Evolutionary conservation across 2,113 vertebrate genomes (phyloP).

Genomic region (Ascaphus truei): DNA sequence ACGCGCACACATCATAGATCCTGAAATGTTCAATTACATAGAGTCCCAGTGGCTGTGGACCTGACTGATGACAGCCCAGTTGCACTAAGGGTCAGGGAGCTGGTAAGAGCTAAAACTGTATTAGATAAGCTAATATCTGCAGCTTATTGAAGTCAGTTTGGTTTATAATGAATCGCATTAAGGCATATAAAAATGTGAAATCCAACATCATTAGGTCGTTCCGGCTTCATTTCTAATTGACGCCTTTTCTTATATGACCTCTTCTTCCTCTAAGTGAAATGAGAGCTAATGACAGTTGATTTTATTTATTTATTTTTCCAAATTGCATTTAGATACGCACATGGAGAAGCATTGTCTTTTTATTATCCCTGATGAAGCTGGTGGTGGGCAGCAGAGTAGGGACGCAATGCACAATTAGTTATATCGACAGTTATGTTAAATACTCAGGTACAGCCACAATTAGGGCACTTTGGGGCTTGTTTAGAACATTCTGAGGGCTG

Average conservation of each 20-base stretch:
- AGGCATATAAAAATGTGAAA: conserved; percentile 69
- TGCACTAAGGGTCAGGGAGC: conserved; percentile 37
- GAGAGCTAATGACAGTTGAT: conserved; percentile 79
- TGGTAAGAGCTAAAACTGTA: conserved; percentile 53
- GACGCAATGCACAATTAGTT: not conserved
- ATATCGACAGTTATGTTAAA: not conserved
- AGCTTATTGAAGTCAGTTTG: conserved; percentile 65
- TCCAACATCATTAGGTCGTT: conserved; percentile 71
- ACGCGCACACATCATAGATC: conserved; percentile 16
- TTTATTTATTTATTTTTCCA: conserved; percentile 84
- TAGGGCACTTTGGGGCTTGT: no score
- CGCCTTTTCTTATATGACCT: conserved; percentile 69
- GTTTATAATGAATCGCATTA: conserved; percentile 78
- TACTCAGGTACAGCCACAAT: not conserved
- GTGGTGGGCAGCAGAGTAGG: not conserved
- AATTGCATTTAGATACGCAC: conserved; percentile 64
- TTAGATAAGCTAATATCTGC: conserved; percentile 66
- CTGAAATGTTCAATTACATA: conserved; percentile 22
- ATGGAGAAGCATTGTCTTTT: conserved; percentile 34
- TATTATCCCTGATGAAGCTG: conserved; percentile 26
- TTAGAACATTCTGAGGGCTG: no score
- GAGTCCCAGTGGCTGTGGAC: conserved; percentile 28
- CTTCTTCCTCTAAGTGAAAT: conserved; percentile 72
- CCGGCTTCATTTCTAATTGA: conserved; percentile 76
- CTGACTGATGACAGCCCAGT: conserved; percentile 27